Base-by-base conservation (phyloP, 2,113 vertebrate species). In the Pycnonotus jocosus region DNA sequence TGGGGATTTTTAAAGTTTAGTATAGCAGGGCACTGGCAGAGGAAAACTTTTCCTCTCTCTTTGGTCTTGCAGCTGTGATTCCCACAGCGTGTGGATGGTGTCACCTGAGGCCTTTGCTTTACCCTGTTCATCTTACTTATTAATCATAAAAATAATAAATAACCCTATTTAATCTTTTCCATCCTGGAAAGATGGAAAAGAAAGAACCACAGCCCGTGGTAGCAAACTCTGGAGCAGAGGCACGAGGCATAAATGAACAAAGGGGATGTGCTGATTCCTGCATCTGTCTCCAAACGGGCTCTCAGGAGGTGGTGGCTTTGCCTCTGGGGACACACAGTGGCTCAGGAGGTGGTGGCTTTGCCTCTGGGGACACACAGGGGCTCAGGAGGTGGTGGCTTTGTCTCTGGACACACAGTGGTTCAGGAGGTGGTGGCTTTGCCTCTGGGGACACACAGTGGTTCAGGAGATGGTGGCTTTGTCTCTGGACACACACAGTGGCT, bases 161-260 rank as follows among this genome's bases (percentile, higher is more conserved):
- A 64, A 60, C 60, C 54, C 5, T 44, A 11, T 33, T 85, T 83
- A 58, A 79, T 23, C 12, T 78, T 74, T 62, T 25, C 42, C 18
- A 8, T 62, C 47, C 21, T 44, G 35, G 56, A 28, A 61, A 40
- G 37, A 38, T 28, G 25, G 58, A 38, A 38, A 61, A 38, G 35
- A 38, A 61, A 19, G 58, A 38, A 28, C 58, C 12, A 20, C 22
- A 56, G 28, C 28, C 12, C 3, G 1, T 28, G 25, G 33, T 27
- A 42, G 27, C 48, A 82, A 69, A 56, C 3, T 7, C 33, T 83
- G 64, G n/a, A 66, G 54, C 45, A 44, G 78, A 72, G 47, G 31
- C 14, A 11, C 1, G 1, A 70, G 31, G 14, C 1, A 0, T 28
- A 31, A 86, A 54, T 8, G 1, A 50, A 31, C 0, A 2, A 74